Percentiles rank a stretch among this genome's conserved stretches.
Conservation (phyloP, 2,113 vertebrate genomes). For the Clinocottus analis region DNA sequence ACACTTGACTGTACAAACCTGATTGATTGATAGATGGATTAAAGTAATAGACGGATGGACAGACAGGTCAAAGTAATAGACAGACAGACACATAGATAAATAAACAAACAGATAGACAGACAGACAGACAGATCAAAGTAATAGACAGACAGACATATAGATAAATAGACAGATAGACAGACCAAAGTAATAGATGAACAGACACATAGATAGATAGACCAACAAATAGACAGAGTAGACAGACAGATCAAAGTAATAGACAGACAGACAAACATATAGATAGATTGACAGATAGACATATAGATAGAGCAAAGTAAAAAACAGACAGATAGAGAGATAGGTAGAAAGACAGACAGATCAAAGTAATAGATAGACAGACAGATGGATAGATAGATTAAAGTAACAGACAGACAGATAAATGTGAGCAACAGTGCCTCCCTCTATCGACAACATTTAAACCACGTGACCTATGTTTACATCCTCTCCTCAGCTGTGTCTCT, state of each 20-base stretch:
- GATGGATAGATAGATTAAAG: too few relatives aligned
- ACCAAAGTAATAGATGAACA: too few relatives aligned
- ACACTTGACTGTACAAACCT: background rate
- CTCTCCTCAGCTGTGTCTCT: slow-evolving; percentile 78
- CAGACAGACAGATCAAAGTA: background rate
- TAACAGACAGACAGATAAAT: slow-evolving; percentile 35
- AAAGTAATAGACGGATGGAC: too few relatives aligned
- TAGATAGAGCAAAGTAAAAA: slow-evolving; percentile 4
- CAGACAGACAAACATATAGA: background rate
- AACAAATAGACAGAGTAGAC: background rate
- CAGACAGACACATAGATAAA: background rate
- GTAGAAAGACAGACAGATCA: slow-evolving; percentile 48
- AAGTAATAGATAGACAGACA: background rate
- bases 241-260: background rate
- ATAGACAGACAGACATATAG: background rate
- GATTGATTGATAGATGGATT: background rate
- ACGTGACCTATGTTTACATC: slow-evolving; percentile 84
- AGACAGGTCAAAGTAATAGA: background rate
- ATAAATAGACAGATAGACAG: too few relatives aligned
- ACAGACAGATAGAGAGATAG: slow-evolving; percentile 41
- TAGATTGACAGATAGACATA: background rate
- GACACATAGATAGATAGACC: background rate
- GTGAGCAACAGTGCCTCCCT: slow-evolving; percentile 59
- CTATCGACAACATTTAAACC: slow-evolving; percentile 55
- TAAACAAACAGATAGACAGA: background rate